phyloP scores from a whole-genome alignment of 2,113 vertebrate species.

The Chascanopsetta lugubris region DNA sequence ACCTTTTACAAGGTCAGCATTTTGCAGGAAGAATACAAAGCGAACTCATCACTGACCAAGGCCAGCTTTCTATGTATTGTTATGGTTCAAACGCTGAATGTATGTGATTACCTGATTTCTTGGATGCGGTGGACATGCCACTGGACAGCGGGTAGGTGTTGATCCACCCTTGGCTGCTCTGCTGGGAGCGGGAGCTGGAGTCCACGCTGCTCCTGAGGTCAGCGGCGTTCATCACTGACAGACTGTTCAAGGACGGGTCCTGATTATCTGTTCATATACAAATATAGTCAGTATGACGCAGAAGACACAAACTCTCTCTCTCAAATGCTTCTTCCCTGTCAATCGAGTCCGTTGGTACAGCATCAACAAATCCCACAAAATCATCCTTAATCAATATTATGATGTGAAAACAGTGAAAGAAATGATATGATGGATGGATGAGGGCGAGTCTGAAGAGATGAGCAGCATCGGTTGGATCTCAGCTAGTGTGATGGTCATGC shows the following conservation, averaged over 20 bases:
- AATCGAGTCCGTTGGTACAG: no score
- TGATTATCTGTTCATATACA: constrained; percentile 87
- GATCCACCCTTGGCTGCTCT: constrained; percentile 96
- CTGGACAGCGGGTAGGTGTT: constrained; percentile 98
- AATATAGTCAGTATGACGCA: constrained; percentile 17
- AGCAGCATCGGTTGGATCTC: constrained; percentile 35
- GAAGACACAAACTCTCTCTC: background rate
- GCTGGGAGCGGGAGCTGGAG: constrained; percentile 90
- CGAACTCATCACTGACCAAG: no score
- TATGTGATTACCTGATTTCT: constrained; percentile 90
- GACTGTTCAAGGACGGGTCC: constrained; percentile 85
- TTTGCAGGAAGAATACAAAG: background rate
- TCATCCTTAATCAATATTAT: background rate
- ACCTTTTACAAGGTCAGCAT: background rate
- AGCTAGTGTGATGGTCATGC: constrained; percentile 72
- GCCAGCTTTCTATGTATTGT: background rate
- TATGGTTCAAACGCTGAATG: background rate
- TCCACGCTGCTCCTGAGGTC: constrained; percentile 91
- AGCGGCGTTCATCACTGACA: constrained; percentile 84
- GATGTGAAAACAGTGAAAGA: constrained; percentile 1
- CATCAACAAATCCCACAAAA: no score
- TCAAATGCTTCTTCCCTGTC: no score
- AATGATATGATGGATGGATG: constrained; percentile 56
- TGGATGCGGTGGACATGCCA: constrained; percentile 97
- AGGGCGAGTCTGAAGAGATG: constrained; percentile 49